Base-by-base conservation (phyloP, 1,140 invertebrate genomes). In the Heliconius melpomene region DNA sequence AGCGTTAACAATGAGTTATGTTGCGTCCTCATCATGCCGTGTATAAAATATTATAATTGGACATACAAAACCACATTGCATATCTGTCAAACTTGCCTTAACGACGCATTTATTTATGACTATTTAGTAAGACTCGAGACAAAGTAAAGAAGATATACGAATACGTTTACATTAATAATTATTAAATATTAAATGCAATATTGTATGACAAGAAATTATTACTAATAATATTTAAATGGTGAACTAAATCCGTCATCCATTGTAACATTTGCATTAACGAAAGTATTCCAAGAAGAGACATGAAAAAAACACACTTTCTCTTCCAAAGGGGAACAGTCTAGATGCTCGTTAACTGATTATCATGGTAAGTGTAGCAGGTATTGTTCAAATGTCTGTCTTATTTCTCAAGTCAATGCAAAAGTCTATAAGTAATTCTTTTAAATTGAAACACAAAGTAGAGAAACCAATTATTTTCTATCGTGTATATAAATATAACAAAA, bases 41-140 rank as follows among this genome's bases (percentile, higher is more conserved):
- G 75, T 89, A 90, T 93, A 89, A 93, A 92, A 89, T 91, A 93
- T 92, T 89, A 93, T 93, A 93, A 92, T 92, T 91, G 88, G 86
- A 82, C 82, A 83, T 81, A 88, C 85, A 85, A 88, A 90, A 89
- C 82, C 80, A 87, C 83, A 84, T 85, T 85, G 85, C 80, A 77
- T 78, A 52, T 66, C 60, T 66, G 60, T 66, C 26, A 36, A 38
- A 20, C 32, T 72, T n/a, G 36, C 3, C 16, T 16, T 40, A 72
- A 66, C 13, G 26, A 9, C 26, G 11, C 57, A 60, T 23, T 60
- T 60, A 60, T 60, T 60, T 60, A 60, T 9, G 9, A 60, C 7
- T 23, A 5, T 60, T 60, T 60, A 60, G n/a, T 60, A 11, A 60
- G 20, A 11, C 7, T 54, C 20, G 20, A 54, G 20, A 54, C 20